Percentiles rank a stretch among this genome's conserved stretches.
These are phyloP conservation scores for Aphrophora alni DNA, from an alignment of 2,888 invertebrate genomes.

Conservation along the genomic window DNA sequence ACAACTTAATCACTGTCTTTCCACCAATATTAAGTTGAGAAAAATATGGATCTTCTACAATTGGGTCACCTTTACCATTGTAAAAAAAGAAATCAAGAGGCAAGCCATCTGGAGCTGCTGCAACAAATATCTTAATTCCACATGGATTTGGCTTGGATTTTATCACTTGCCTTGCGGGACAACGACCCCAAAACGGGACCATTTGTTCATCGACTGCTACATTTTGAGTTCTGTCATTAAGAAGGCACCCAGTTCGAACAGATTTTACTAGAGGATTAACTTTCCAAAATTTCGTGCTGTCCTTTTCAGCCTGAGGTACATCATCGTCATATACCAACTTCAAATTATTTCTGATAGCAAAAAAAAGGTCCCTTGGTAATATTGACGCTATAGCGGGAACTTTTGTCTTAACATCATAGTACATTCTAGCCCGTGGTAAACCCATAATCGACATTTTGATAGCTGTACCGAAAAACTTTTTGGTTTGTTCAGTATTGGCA, in stretches of 20 bases:
- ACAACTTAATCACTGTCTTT: conserved; percentile 31
- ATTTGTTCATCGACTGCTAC: conserved; percentile 52
- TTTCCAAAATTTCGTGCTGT: conserved; percentile 10
- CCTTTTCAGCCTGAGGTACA: not conserved
- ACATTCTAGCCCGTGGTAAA: not conserved
- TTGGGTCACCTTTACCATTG: conserved; percentile 45
- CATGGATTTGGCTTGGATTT: conserved; percentile 51
- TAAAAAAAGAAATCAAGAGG: conserved; percentile 52
- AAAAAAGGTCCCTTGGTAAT: not conserved
- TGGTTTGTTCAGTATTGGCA: not conserved
- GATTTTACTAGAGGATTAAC: not conserved
- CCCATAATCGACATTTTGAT: conserved; percentile 19
- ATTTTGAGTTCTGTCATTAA: conserved; percentile 38
- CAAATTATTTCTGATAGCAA: conserved; percentile 4
- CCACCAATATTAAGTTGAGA: conserved; percentile 6
- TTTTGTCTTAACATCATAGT: conserved; percentile 6
- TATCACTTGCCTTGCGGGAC: conserved; percentile 44
- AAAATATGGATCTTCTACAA: conserved; percentile 4
- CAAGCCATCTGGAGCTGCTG: conserved; percentile 49
- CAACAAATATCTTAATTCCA: conserved; percentile 54
- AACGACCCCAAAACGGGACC: conserved; percentile 51
- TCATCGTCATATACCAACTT: not conserved
- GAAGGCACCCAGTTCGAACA: not conserved
- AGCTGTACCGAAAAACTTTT: not conserved
- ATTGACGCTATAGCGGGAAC: not conserved